Evolutionary conservation across 2,797 vertebrate genomes (phyloP).

Genomic region (Smutsia temminckii): DNA sequence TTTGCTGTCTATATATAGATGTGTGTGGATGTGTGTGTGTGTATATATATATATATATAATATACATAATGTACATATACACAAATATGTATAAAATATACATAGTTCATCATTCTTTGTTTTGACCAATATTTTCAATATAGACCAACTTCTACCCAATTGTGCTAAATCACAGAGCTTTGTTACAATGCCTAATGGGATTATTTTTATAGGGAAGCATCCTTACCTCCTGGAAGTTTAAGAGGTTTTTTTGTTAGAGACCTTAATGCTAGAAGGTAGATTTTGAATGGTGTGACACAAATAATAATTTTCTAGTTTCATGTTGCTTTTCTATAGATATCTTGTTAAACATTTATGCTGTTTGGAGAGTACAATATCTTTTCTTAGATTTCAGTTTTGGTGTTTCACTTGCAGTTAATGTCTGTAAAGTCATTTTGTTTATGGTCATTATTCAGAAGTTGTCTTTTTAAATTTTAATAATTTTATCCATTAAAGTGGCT

Average conservation of each 20-base stretch:
- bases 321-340: constrained; percentile 43
- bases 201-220: constrained; percentile 53
- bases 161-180: constrained; percentile 35
- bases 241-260: constrained; percentile 18
- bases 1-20: not conserved
- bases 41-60: not conserved
- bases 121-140: constrained; percentile 48
- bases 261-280: constrained; percentile 48
- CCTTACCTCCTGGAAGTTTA: constrained; percentile 38
- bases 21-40: not conserved
- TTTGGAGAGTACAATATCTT: constrained; percentile 20
- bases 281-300: constrained; percentile 47
- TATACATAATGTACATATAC: too few species aligned
- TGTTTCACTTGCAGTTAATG: constrained; percentile 15
- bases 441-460: not conserved
- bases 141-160: not conserved
- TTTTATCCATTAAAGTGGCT: constrained; percentile 41
- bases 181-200: constrained; percentile 41
- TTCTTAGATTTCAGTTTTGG: constrained; percentile 2
- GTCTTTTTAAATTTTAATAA: constrained; percentile 23
- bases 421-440: constrained; percentile 30
- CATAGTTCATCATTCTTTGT: not conserved
- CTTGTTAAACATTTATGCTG: constrained; percentile 47
- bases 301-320: constrained; percentile 47
- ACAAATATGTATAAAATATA: too few species aligned